Conservation (phyloP, 2,113 vertebrate genomes). For the Mellivora capensis region DNA sequence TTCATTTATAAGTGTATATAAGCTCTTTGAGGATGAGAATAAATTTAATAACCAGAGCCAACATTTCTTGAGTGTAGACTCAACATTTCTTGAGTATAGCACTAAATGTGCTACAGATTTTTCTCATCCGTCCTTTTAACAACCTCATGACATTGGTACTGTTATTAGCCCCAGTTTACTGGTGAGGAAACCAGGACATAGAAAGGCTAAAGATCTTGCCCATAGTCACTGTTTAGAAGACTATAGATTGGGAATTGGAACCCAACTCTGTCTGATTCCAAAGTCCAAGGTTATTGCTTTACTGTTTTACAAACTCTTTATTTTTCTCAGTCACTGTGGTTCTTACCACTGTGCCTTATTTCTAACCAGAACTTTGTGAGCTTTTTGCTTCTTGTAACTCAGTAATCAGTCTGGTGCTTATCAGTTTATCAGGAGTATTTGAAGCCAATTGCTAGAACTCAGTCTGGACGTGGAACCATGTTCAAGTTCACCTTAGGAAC, state of each 20-base stretch:
- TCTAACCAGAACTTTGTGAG: background rate
- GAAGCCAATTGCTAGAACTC: conserved; percentile 21
- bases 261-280: background rate
- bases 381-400: background rate
- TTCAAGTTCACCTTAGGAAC: background rate
- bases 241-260: background rate
- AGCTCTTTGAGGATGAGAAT: background rate
- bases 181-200: background rate
- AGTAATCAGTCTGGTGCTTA: background rate
- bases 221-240: background rate
- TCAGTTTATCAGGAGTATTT: conserved; percentile 1
- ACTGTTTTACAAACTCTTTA: background rate
- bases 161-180: background rate
- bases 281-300: background rate
- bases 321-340: background rate
- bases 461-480: background rate
- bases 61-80: background rate
- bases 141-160: background rate
- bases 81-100: background rate
- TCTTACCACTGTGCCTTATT: background rate
- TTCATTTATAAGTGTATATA: background rate
- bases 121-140: background rate
- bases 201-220: background rate
- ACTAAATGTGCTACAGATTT: background rate
- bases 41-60: background rate